Percentiles rank a stretch among this genome's conserved stretches.
phyloP scores from a whole-genome alignment of 2,113 vertebrate genomes.

The Scomber scombrus region DNA sequence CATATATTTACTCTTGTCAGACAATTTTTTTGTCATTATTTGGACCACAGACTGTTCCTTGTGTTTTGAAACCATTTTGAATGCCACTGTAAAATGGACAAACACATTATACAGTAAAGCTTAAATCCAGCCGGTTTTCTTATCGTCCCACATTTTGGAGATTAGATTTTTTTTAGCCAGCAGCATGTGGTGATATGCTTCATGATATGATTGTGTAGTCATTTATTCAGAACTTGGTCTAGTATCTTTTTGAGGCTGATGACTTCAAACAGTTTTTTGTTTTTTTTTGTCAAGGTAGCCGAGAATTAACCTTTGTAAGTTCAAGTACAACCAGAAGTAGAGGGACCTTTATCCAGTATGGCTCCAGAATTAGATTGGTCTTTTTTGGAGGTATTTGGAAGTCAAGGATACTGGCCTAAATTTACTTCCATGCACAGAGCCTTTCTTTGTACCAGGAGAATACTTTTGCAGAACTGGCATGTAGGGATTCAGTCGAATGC shows the following conservation, averaged over 20 bases:
- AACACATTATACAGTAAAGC: background rate
- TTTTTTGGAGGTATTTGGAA: slow-evolving; percentile 37
- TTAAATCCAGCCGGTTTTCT: slow-evolving; percentile 24
- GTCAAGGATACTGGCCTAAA: slow-evolving; percentile 63
- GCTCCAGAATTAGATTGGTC: slow-evolving; percentile 21
- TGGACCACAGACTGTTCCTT: background rate
- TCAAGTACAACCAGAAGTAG: background rate
- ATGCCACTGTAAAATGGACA: too few relatives aligned
- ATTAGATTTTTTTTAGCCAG: too few relatives aligned
- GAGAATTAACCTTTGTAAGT: background rate
- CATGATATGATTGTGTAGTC: too few relatives aligned
- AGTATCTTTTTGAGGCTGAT: background rate
- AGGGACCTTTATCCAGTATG: slow-evolving; percentile 1
- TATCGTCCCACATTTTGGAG: too few relatives aligned
- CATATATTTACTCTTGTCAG: too few relatives aligned
- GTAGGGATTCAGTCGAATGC: slow-evolving; percentile 46
- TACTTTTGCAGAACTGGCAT: slow-evolving; percentile 56
- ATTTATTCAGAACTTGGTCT: too few relatives aligned
- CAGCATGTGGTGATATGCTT: too few relatives aligned
- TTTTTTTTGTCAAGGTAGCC: slow-evolving; percentile 3
- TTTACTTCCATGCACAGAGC: slow-evolving; percentile 48
- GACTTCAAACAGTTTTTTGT: background rate
- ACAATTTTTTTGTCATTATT: too few relatives aligned
- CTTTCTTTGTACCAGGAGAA: slow-evolving; percentile 65
- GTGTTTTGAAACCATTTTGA: background rate